Base-by-base conservation (phyloP, 2,113 vertebrate genomes). In the Hippolais icterina region DNA sequence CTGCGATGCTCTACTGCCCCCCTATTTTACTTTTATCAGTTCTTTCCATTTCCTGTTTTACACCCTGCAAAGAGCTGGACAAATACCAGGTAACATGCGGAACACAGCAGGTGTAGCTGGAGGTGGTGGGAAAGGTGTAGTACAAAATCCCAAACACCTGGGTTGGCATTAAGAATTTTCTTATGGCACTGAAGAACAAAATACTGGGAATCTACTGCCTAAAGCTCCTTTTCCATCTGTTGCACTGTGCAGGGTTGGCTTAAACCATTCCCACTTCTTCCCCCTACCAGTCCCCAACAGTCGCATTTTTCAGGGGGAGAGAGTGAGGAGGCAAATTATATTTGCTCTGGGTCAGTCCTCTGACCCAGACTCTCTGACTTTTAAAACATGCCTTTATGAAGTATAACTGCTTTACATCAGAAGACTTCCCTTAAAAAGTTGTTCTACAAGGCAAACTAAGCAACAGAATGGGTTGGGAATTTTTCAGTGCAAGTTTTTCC, bases 401-500 rank as follows among this genome's bases (percentile, higher is more conserved):
- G 31, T 41, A 13, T 2, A 10, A 50, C 29, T 22, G 12, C 29
- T 69, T 46, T 79, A 35, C 52, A 79, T 35, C 27, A 27, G 23
- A 78, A 87, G 52, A 39, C 18, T 72, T 91, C 29, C 33, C 54
- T 89, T 49, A 56, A 71, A 83, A 94, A 72, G 20, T 66, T 23
- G 7, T 31, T 56, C 23, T 53, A 69, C 33, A 47, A 84, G n/a
- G 41, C 33, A 65, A 93, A 94, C 57, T 94, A 74, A 96, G 81
- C 95, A 81, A 44, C 9, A 60, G 46, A 93, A 24, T 27, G 23
- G 15, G 59, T 33, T 90, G 83, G 71, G 86, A 95, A 86, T 83
- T 92, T 94, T 88, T 88, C 60, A 92, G 64, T 52, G 47, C 78
- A 87, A 87, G 44, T 79, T 90, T 87, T 96, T 92, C 96, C 79